phyloP scores from a whole-genome alignment of 23 tunicate species.

The Trididemnum nubilum region DNA sequence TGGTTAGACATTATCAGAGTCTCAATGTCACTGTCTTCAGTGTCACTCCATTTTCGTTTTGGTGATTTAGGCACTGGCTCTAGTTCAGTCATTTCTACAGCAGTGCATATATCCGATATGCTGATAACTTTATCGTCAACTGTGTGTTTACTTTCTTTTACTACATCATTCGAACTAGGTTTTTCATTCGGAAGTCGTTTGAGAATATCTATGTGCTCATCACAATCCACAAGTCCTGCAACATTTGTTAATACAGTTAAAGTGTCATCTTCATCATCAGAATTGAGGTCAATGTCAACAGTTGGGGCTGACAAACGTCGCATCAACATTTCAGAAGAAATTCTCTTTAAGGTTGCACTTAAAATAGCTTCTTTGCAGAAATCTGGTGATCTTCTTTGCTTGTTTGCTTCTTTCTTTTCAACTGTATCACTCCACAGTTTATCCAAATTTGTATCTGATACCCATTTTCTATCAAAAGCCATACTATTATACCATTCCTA shows the following conservation, averaged over 20 bases:
- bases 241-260: conserved; percentile 13
- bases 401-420: conserved; percentile 91
- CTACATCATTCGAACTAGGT: not conserved
- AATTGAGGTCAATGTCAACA: conserved; percentile 4
- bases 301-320: conserved; percentile 34
- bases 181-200: not conserved
- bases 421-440: conserved; percentile 87
- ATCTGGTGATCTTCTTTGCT: conserved; percentile 83
- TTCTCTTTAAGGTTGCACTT: conserved; percentile 78
- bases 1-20: not conserved
- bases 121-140: not conserved
- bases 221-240: conserved; percentile 28
- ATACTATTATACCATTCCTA: conserved; percentile 55
- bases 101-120: not conserved
- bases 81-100: not conserved
- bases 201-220: conserved; percentile 3
- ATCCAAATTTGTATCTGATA: conserved; percentile 82
- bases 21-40: conserved; percentile 31
- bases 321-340: conserved; percentile 80
- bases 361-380: conserved; percentile 92
- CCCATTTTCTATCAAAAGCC: conserved; percentile 95
- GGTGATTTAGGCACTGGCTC: conserved; percentile 42
- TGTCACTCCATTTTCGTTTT: conserved; percentile 55
- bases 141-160: not conserved
- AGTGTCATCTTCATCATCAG: conserved; percentile 44